Evolutionary conservation across 1,140 invertebrate genomes (phyloP), one percentile per base, ranked within the genome.

Genomic region (Penaeus vannamei): DNA sequence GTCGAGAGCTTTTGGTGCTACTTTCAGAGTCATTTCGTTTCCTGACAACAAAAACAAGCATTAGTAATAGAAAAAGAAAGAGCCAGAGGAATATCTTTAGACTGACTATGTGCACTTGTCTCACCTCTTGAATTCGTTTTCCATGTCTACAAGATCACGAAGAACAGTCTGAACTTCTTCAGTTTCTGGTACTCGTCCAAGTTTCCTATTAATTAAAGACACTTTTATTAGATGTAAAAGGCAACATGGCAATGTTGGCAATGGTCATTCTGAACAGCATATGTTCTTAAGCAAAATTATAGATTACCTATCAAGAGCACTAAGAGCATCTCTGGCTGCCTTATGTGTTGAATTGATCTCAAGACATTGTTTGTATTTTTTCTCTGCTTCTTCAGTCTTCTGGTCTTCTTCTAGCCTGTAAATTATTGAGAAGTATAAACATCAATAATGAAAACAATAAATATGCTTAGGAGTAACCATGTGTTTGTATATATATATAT

Each of bases 341-440:
- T 32, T 17, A 42, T 87, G 86, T 23, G 81, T 46, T 20, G 86
- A 64, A 53, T 87, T 87, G 80, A 87, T 87, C n/a, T 81, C 79
- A 22, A 87, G 72, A 36, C 86, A 87, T 60, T 87, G 81, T 66
- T 87, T 87, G 79, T 82, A 87, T 32, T 72, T 87, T 36, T 80
- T 59, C 46, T 87, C 86, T n/a, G 86, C 86, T 87, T 87, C 86
- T 36, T 87, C 86, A 14, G 69, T 59, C 60, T 87, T 87, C 14
- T 83, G 60, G 17, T 82, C 86, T 82, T 87, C 86, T 59, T 87
- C 86, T 19, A 69, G 26, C 42, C 86, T 87, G 60, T 29, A 72
- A 53, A 22, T 69, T 53, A 53, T 53, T 53, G 12, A 53, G 5
- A 12, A 53, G 53, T 53, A 53, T 53, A 53, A 53, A 53, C 53